Evolutionary conservation across 2,797 vertebrate genomes (phyloP).

Genomic region (Argentina silus): DNA sequence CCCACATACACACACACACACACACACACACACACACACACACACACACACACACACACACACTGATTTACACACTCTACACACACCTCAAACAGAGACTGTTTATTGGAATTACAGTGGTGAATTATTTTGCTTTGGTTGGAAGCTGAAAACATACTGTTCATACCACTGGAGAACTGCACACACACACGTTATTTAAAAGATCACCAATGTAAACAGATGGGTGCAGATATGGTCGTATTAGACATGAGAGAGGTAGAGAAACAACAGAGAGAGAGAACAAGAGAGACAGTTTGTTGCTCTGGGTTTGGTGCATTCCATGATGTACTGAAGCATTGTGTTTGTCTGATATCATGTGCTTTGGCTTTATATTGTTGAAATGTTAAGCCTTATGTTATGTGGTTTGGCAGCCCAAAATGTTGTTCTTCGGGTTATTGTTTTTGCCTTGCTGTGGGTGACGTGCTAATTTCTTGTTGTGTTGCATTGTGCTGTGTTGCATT

Average conservation of each 20-base stretch:
- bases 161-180: neutral
- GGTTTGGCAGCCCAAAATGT: no score
- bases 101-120: neutral
- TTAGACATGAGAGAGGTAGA: neutral
- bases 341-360: no score
- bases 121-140: neutral
- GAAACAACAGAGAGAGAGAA: neutral
- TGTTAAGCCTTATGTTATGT: no score
- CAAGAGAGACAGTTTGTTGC: neutral
- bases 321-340: no score
- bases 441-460: neutral
- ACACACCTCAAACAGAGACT: neutral
- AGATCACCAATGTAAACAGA: neutral
- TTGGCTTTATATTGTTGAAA: no score
- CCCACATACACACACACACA: neutral
- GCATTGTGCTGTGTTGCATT: neutral
- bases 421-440: neutral
- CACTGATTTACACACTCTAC: no score
- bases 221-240: neutral
- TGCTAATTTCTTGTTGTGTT: neutral
- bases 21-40: neutral
- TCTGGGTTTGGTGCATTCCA: no score
- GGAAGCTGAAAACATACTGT: neutral
- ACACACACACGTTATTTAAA: neutral
- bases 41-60: neutral